Conservation (phyloP, 2,888 invertebrate species). For the Parnassius glacialis region DNA sequence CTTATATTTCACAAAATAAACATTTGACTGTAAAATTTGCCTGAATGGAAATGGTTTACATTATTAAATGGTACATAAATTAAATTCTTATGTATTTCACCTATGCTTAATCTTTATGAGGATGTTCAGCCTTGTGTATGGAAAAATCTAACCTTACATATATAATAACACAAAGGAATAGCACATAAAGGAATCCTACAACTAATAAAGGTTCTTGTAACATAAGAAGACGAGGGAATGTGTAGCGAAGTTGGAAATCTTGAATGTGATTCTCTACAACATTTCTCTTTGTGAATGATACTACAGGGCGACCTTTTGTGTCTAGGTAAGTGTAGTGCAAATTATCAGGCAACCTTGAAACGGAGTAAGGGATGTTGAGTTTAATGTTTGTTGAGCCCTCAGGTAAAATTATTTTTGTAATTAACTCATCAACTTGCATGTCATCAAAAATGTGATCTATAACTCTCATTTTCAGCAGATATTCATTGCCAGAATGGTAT, state of each 20-base stretch:
- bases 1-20: slow-evolving; percentile 50
- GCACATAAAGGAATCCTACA: slow-evolving; percentile 91
- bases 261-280: slow-evolving; percentile 98
- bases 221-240: slow-evolving; percentile 91
- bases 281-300: slow-evolving; percentile 90
- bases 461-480: slow-evolving; percentile 94
- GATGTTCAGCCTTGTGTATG: slow-evolving; percentile 86
- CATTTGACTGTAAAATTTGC: slow-evolving; percentile 50
- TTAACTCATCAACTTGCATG: slow-evolving; percentile 94
- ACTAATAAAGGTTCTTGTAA: slow-evolving; percentile 96
- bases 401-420: slow-evolving; percentile 94
- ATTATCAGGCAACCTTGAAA: slow-evolving; percentile 86
- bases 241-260: slow-evolving; percentile 94
- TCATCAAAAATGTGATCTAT: slow-evolving; percentile 98
- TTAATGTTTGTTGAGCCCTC: slow-evolving; percentile 94
- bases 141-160: slow-evolving; percentile 98
- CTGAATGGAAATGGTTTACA: slow-evolving; percentile 29
- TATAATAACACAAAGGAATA: slow-evolving; percentile 95
- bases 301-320: slow-evolving; percentile 94
- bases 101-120: slow-evolving; percentile 70
- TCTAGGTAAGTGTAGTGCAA: slow-evolving; percentile 97
- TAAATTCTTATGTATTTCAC: slow-evolving; percentile 29
- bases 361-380: slow-evolving; percentile 89
- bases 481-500: slow-evolving; percentile 89
- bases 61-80: slow-evolving; percentile 39